Conservation (phyloP, 92 coral and sea anemone species). For the Ricordea florida region DNA sequence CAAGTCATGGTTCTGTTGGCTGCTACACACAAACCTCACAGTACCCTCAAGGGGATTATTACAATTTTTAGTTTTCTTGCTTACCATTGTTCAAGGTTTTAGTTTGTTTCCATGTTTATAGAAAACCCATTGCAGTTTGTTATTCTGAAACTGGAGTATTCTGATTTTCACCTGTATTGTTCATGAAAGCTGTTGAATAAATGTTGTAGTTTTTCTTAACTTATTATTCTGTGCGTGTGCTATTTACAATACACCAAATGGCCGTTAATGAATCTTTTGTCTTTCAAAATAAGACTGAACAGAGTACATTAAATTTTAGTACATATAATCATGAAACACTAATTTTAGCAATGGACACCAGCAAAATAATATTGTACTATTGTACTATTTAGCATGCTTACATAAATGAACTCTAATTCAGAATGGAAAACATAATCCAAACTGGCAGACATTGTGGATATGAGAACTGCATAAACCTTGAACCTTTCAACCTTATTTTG, state of each 20-base stretch:
- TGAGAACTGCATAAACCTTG: not conserved
- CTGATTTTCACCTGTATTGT: no score
- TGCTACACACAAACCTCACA: not conserved
- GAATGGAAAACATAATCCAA: not conserved
- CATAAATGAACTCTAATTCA: not conserved
- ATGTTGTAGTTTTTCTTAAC: not conserved
- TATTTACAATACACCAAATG: not conserved
- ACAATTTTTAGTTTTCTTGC: not conserved
- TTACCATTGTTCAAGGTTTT: not conserved
- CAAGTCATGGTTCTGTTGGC: constrained; percentile 25
- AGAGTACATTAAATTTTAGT: not conserved
- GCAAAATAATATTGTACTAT: no score
- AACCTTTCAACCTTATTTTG: not conserved
- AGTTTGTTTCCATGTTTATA: not conserved
- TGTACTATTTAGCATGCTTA: not conserved
- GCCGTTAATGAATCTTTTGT: not conserved
- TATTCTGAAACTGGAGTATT: not conserved
- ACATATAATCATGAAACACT: not conserved
- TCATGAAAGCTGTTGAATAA: not conserved
- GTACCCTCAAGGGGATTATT: constrained; percentile 13
- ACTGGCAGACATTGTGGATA: not conserved
- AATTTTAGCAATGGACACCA: not conserved
- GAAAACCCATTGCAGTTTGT: not conserved
- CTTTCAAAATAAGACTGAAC: not conserved
- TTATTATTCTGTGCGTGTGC: not conserved